Base-by-base conservation (phyloP, 2,113 vertebrate genomes). In the Brachionichthys hirsutus region DNA sequence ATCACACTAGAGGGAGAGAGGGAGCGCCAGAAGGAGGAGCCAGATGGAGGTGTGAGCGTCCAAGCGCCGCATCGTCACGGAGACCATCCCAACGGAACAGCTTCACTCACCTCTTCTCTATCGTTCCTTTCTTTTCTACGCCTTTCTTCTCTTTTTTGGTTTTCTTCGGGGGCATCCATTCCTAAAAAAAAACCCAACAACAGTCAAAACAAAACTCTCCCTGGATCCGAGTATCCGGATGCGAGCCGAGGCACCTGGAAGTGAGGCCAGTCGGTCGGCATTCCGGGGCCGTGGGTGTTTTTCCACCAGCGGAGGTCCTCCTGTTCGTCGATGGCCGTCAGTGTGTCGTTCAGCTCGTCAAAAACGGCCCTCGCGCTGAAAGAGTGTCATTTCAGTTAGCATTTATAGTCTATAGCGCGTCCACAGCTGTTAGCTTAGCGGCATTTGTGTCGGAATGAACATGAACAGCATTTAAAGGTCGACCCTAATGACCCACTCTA, bases 221-320 rank as follows among this genome's bases (percentile, higher is more conserved):
- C 17, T 46, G 2, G 11, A 2, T 24, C 9, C 38, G 5, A 24
- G 11, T 12, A 1, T 9, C 1, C 13, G 0, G 20, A 8, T 4
- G 24, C 22, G 11, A 2, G 2, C 8, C 48, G 0, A 40, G 2
- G 9, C 20, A 94, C 93, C 92, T 93, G 89, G 58, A 93, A 93
- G 68, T 92, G 89, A 12, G 93, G 93, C 93, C 93, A 94, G 77
- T 92, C 91, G 9, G 91, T 93, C 41, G 93, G 88, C 93, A 93
- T 94, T 20, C 93, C 93, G 0, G 93, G 92, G 2, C 93, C 93
- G 1, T 90, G 70, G 18, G 85, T 89, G 75, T 93, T 93, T 51
- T 88, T 92, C 92, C 92, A 94, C 92, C 90, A 93, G 45, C 91
- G 92, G 3, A 94, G 87, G 71, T 94, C 93, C 1, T 93, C 92